Evolutionary conservation across 2,888 invertebrate genomes (phyloP).

Genomic region (Hirtodrosophila alboralis): DNA sequence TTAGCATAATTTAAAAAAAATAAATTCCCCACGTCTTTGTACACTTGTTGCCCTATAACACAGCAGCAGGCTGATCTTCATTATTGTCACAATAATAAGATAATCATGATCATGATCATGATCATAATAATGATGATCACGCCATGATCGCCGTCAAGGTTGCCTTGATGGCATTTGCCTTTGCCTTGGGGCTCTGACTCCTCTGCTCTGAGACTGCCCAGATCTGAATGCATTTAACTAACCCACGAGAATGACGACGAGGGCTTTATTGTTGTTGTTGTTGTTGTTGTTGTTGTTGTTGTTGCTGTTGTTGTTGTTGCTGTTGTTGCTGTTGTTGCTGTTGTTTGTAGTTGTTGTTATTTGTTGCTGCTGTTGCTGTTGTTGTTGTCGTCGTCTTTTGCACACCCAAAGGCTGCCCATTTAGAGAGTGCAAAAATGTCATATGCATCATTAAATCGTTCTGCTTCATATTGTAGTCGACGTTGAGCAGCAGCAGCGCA

Average conservation of each 20-base stretch:
- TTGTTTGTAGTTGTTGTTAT: too few relatives aligned
- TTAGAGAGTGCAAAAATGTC: conserved; percentile 81
- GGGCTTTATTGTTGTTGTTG: conserved; percentile 26
- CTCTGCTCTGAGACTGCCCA: conserved; percentile 34
- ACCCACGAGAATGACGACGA: conserved; percentile 51
- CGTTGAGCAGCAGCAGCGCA: conserved; percentile 55
- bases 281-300: conserved; percentile 33
- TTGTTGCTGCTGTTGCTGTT: conserved; percentile 5
- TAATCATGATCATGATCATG: conserved; percentile 9
- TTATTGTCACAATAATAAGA: conserved; percentile 1
- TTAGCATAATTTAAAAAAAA: conserved; percentile 15
- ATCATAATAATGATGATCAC: conserved; percentile 27
- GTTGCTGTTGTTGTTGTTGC: conserved; percentile 32
- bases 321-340: conserved; percentile 14
- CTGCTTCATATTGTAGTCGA: conserved; percentile 78
- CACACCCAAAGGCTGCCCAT: conserved; percentile 67
- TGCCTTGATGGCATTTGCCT: conserved; percentile 65
- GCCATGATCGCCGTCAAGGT: conserved; percentile 67
- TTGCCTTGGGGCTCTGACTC: conserved; percentile 42
- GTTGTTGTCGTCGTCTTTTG: conserved; percentile 40
- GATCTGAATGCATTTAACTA: conserved; percentile 62
- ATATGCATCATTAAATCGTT: conserved; percentile 81
- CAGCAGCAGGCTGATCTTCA: conserved; percentile 5
- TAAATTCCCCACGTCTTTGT: too few relatives aligned
- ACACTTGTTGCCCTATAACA: conserved; percentile 28